Percentiles rank a stretch among this genome's conserved stretches.
Evolutionary conservation across 2,113 vertebrate genomes (phyloP).

Genomic region (Potamarius usumacintae): DNA sequence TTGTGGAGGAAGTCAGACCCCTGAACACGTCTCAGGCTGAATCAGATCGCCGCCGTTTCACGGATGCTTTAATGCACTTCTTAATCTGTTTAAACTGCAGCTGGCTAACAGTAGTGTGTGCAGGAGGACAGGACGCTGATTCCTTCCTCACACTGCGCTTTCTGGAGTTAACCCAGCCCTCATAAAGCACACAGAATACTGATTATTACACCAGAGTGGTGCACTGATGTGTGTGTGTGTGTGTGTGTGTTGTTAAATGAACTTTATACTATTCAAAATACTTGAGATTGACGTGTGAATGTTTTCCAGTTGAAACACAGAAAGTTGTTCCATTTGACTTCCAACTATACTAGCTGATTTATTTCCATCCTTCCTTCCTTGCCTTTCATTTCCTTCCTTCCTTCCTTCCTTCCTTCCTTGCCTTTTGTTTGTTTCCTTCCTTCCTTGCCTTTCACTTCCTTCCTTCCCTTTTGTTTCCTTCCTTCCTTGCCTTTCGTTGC

Average conservation of each 20-base stretch:
- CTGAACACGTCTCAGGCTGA: background rate
- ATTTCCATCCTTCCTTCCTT: background rate
- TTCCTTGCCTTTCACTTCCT: background rate
- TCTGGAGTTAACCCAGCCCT: background rate
- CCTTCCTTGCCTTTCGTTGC: too few relatives aligned
- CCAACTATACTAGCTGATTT: background rate
- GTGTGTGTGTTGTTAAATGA: background rate
- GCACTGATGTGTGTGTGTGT: background rate
- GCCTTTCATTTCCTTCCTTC: background rate
- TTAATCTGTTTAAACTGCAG: conserved; percentile 22
- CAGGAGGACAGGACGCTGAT: background rate
- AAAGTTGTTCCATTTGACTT: background rate
- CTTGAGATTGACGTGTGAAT: background rate
- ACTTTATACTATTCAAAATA: background rate
- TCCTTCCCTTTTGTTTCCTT: background rate
- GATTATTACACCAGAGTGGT: background rate
- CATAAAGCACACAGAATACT: background rate
- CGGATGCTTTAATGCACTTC: conserved; percentile 7
- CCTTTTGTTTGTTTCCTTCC: rapidly evolving
- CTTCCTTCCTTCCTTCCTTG: background rate
- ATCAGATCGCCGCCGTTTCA: conserved; percentile 16
- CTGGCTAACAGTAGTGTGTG: background rate
- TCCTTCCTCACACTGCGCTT: background rate
- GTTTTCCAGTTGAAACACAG: background rate
- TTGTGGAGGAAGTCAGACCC: background rate